phyloP scores from a whole-genome alignment of 2,113 vertebrate species.

The Galeopterus variegatus region DNA sequence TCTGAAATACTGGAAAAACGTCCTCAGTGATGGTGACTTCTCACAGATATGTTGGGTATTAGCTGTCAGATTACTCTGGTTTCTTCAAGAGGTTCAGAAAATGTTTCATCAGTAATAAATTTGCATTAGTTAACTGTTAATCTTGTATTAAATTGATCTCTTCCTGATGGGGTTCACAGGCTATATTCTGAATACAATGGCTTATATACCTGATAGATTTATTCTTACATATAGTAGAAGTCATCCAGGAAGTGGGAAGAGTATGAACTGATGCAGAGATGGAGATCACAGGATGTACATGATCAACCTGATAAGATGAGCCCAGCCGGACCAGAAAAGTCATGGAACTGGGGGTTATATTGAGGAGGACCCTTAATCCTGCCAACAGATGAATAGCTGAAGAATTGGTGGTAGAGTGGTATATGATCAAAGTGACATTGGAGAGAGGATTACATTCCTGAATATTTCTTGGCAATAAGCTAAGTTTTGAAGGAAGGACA shows the following conservation, averaged over 20 bases:
- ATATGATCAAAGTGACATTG: not conserved
- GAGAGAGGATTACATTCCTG: not conserved
- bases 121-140: not conserved
- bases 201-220: not conserved
- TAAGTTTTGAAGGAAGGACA: conserved; percentile 8
- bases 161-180: not conserved
- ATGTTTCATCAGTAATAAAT: conserved; percentile 19
- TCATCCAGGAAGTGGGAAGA: not conserved
- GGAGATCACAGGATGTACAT: not conserved
- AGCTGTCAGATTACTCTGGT: not conserved
- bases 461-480: not conserved
- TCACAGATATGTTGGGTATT: not conserved
- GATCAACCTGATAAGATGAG: not conserved
- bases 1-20: not conserved
- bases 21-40: not conserved
- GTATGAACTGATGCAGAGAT: not conserved
- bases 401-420: not conserved
- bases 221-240: not conserved
- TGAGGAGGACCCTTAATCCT: not conserved
- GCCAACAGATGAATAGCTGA: not conserved
- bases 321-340: not conserved
- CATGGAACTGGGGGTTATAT: not conserved
- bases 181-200: not conserved
- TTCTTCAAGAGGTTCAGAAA: conserved; percentile 52
- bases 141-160: conserved; percentile 11